phyloP scores from a whole-genome alignment of 2,888 invertebrate genomes.

The Arge pagana region DNA sequence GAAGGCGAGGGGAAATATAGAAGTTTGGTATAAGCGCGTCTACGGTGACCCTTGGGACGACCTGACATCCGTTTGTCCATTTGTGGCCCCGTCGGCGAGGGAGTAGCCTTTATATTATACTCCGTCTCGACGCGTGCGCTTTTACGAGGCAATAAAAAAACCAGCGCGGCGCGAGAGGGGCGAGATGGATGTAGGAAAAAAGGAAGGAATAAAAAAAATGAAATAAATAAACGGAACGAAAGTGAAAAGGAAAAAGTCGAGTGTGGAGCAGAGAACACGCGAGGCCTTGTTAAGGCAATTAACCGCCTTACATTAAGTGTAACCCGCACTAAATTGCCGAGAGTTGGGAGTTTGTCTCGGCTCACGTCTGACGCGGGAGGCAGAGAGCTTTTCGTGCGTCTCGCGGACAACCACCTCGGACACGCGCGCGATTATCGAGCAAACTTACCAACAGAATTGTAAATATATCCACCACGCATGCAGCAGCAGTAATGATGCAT shows the following conservation, averaged over 20 bases:
- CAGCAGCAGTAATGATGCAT: too few species aligned
- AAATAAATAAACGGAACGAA: neutral
- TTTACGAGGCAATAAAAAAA: too few species aligned
- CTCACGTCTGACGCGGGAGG: too few species aligned
- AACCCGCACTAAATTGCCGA: conserved; percentile 8
- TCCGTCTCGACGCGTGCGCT: neutral
- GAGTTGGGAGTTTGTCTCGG: conserved; percentile 8
- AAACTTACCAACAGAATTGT: too few species aligned
- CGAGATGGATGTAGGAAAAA: neutral
- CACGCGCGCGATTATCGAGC: too few species aligned
- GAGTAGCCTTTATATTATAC: neutral
- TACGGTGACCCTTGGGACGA: conserved; percentile 6
- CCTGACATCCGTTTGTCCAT: conserved; percentile 18
- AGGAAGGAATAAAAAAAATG: conserved; percentile 10
- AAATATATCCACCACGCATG: too few species aligned
- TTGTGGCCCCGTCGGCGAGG: neutral
- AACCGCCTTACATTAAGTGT: neutral
- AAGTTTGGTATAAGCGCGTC: too few species aligned
- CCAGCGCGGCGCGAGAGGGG: conserved; percentile 18
- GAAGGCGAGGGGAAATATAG: too few species aligned
- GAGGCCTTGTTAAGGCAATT: conserved; percentile 14
- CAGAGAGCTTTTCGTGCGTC: too few species aligned
- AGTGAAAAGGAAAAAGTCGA: neutral
- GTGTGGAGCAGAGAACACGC: neutral
- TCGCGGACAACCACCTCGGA: too few species aligned